Evolutionary conservation across 2,888 invertebrate genomes (phyloP), one percentile per base, ranked within the genome.

Genomic region (Oasisia sp.): DNA sequence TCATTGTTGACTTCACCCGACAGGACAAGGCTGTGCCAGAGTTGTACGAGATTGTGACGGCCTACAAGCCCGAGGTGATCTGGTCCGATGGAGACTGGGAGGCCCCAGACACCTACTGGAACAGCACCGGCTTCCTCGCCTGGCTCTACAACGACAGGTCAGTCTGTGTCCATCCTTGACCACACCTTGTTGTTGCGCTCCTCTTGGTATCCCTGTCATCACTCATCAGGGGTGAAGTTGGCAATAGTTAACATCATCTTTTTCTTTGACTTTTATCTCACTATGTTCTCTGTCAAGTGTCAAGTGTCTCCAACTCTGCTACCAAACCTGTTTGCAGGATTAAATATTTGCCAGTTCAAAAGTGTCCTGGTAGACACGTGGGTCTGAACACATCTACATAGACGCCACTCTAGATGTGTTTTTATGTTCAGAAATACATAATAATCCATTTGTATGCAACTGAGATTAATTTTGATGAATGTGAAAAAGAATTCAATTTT

Each of bases 51-150:
- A 93, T 96, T 50, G 95, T 96, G 0, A 95, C 95, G 44, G 94
- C 91, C 0, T 96, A 96, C 93, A 94, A 96, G 92, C 96, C 96
- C 8, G 96, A 96, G 19, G 94, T 96, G 8, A 94, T 96, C 32
- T 96, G 96, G 96, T 96, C 96, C 0, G 96, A 96, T 94, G 96
- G 96, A 0, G 99, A 99, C 94, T 99, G 99, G 98, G 99, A 98
- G 95, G 98, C 98, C 0, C 93, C 95, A 9, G 94, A 95, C 91
- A 93, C 92, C 1, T 97, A 97, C 94, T 97, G 97, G 97, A 96
- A 96, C 92, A 94, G 96, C 14, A 94, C 93, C 32, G 94, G 94
- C 32, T 95, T 95, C 92, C 92, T 95, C 0, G 94, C 95, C 7
- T 95, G 95, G 95, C 93, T 95, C 27, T 95, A 95, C 93, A 95